Conservation (phyloP, 2,888 invertebrate species). For the Rhagonycha lutea region DNA sequence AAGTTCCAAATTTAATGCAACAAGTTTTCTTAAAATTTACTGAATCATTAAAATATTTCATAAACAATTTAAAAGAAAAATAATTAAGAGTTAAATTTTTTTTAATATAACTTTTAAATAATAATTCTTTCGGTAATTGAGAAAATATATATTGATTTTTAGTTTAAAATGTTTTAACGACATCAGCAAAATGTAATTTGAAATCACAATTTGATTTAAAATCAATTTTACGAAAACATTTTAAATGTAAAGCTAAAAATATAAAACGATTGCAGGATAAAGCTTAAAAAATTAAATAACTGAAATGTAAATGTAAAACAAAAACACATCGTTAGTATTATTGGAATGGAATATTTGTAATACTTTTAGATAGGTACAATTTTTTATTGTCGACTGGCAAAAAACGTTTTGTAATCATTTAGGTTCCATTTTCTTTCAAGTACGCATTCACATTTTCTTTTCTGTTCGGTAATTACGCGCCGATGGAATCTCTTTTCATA, state of each 20-base stretch:
- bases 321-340: conserved; percentile 4
- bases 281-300: neutral
- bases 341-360: neutral
- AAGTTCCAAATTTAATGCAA: neutral
- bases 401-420: conserved; percentile 25
- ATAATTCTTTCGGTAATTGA: neutral
- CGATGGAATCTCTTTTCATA: conserved; percentile 9
- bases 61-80: conserved; percentile 5
- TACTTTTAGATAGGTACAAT: conserved; percentile 11
- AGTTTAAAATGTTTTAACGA: neutral
- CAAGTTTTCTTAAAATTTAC: neutral
- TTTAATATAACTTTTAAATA: neutral
- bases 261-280: neutral
- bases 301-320: neutral
- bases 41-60: neutral
- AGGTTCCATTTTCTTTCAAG: conserved; percentile 25
- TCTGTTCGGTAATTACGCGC: conserved; percentile 18
- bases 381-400: conserved; percentile 18
- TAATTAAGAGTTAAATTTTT: neutral
- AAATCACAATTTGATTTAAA: neutral
- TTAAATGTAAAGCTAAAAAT: neutral
- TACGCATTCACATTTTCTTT: conserved; percentile 23
- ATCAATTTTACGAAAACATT: neutral
- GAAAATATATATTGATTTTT: neutral
- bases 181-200: neutral